These are phyloP conservation scores for Leptothorax acervorum DNA, from an alignment of 2,888 invertebrate genomes.

Conservation along the genomic window DNA sequence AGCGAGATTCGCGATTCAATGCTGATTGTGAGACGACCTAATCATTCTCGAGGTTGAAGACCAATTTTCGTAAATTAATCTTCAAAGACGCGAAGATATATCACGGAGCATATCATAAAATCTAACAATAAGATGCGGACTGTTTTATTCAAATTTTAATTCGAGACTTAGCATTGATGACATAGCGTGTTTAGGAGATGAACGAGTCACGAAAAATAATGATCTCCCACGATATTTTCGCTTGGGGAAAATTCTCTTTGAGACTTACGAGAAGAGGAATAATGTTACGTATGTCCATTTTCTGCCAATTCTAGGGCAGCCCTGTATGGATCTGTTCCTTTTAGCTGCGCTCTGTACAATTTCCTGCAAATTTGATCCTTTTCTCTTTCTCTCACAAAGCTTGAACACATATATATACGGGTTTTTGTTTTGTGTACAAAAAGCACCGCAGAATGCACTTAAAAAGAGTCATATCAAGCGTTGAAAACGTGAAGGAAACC, in stretches of 20 bases:
- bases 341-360: slow-evolving; percentile 10
- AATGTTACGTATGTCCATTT: not conserved
- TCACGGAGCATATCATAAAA: not conserved
- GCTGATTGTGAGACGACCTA: not conserved
- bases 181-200: not conserved
- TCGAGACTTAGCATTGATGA: not conserved
- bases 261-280: not conserved
- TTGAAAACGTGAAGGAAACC: not conserved
- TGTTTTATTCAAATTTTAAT: not conserved
- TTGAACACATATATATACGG: not conserved
- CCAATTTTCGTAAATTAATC: not conserved
- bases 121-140: not conserved
- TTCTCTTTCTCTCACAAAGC: not conserved
- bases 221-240: not conserved
- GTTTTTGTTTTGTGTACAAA: slow-evolving; percentile 24
- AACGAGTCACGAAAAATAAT: not conserved
- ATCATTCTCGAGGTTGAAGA: not conserved
- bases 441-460: slow-evolving; percentile 14
- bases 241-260: slow-evolving; percentile 9
- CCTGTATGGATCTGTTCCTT: slow-evolving; percentile 1
- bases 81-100: not conserved
- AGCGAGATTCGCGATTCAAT: not conserved
- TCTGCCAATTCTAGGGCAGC: slow-evolving; percentile 23
- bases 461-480: slow-evolving; percentile 24
- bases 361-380: slow-evolving; percentile 16